These are phyloP conservation scores for Saccostrea echinata DNA, from an alignment of 1,140 invertebrate species.

Conservation along the genomic window DNA sequence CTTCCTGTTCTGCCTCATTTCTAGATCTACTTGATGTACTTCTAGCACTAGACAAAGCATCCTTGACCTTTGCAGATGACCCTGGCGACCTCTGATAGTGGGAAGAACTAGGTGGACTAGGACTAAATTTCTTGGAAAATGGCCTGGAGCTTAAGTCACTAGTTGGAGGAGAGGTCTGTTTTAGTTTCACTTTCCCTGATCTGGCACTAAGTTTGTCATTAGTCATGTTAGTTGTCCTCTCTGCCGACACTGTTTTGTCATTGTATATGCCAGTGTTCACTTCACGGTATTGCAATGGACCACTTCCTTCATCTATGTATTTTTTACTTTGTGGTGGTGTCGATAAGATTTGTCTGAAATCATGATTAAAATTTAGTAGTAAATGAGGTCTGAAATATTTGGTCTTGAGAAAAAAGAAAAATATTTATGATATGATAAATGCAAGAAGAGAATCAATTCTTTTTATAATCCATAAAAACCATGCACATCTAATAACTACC, in stretches of 20 bases:
- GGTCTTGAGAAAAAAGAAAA: too few species aligned
- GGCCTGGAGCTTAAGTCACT: not conserved
- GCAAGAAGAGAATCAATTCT: too few species aligned
- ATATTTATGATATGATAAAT: too few species aligned
- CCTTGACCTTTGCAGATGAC: constrained; percentile 1
- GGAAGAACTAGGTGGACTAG: constrained; percentile 20
- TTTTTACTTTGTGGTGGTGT: not conserved
- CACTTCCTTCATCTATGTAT: not conserved
- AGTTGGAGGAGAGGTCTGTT: not conserved
- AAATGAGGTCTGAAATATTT: too few species aligned
- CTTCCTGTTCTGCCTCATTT: constrained; percentile 3
- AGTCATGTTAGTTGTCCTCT: not conserved
- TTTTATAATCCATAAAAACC: too few species aligned
- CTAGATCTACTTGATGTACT: not conserved
- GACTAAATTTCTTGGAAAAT: not conserved
- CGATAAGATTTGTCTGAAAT: not conserved
- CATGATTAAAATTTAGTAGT: not conserved
- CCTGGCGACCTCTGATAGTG: not conserved
- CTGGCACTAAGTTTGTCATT: not conserved
- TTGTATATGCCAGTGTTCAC: not conserved
- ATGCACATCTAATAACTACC: too few species aligned
- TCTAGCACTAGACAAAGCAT: not conserved
- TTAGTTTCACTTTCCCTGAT: constrained; percentile 30
- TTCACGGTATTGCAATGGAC: not conserved
- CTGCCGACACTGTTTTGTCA: not conserved